A percentile compares a stretch with the other conserved stretches of the same genome.
phyloP scores from a whole-genome alignment of 1,140 invertebrate species.

The Maniola jurtina region DNA sequence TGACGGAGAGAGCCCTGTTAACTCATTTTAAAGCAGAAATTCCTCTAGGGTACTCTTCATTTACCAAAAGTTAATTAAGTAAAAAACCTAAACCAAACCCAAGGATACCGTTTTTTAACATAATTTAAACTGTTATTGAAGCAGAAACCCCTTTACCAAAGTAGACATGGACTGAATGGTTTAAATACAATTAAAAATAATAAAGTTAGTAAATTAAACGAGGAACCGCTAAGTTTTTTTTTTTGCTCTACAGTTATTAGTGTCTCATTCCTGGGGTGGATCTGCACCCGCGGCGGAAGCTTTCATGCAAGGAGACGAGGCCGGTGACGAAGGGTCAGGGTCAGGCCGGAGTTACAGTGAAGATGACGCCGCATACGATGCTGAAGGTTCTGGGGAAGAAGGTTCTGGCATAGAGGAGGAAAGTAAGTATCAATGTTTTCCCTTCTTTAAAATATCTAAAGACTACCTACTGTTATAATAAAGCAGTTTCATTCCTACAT shows the following conservation, averaged over 20 bases:
- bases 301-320: conserved; percentile 75
- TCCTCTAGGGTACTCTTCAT: too few species aligned
- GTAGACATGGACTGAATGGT: too few species aligned
- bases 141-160: too few species aligned
- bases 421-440: conserved; percentile 33
- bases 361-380: conserved; percentile 54
- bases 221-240: background rate
- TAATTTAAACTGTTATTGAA: too few species aligned
- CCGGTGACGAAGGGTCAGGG: conserved; percentile 64
- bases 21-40: too few species aligned
- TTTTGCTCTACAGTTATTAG: conserved; percentile 51
- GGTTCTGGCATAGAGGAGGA: conserved; percentile 62
- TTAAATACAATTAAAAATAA: too few species aligned
- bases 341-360: conserved; percentile 62
- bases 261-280: conserved; percentile 53
- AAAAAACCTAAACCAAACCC: background rate
- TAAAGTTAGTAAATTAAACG: too few species aligned
- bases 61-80: too few species aligned
- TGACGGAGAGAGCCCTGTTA: too few species aligned
- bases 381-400: conserved; percentile 60
- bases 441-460: background rate
- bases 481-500: too few species aligned
- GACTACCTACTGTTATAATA: too few species aligned
- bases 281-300: conserved; percentile 55
- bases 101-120: background rate